Evolutionary conservation across 2,113 vertebrate species (phyloP).

Genomic region (Urocolius indicus): DNA sequence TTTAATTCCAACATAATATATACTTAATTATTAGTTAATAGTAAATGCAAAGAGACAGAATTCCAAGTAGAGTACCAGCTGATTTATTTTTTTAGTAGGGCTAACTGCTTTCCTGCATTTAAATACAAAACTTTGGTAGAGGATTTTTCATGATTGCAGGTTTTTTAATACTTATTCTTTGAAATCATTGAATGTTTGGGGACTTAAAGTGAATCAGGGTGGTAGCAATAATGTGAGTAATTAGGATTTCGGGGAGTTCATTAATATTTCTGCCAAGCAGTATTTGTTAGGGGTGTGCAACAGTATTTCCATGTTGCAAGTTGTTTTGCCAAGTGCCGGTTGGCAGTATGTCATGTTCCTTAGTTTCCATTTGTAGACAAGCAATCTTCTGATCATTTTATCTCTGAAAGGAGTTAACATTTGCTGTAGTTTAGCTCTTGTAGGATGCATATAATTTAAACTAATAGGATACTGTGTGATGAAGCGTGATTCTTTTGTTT

Average conservation of each 20-base stretch:
- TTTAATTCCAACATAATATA: neutral
- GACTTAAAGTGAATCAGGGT: neutral
- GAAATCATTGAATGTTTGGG: neutral
- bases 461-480: neutral
- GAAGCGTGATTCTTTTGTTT: neutral
- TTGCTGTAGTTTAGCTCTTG: slow-evolving; percentile 13
- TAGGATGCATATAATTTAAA: neutral
- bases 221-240: neutral
- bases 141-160: neutral
- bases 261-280: neutral
- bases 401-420: neutral
- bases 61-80: neutral
- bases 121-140: neutral
- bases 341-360: slow-evolving; percentile 51
- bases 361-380: neutral
- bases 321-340: slow-evolving; percentile 33
- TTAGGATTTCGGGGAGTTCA: neutral
- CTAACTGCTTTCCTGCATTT: neutral
- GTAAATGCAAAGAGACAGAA: neutral
- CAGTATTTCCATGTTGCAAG: slow-evolving; percentile 12
- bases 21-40: neutral
- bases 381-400: neutral
- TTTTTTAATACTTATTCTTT: neutral
- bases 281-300: neutral
- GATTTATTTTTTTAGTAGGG: neutral